These are phyloP conservation scores for Azorinus chamasolen DNA, from an alignment of 2,888 invertebrate genomes.

Conservation along the genomic window DNA sequence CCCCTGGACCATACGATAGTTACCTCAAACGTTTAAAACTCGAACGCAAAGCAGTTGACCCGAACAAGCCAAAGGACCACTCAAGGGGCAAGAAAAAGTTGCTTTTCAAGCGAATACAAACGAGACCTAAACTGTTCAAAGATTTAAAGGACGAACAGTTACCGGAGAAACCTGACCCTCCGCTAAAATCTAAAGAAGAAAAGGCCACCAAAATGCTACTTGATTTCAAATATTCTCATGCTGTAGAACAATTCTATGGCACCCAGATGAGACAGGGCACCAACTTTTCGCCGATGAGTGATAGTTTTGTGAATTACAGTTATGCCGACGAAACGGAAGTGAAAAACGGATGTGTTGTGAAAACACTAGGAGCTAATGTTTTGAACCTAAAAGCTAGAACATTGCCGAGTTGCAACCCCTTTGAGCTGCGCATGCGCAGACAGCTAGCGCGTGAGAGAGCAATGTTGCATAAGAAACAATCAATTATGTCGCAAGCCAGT, in stretches of 20 bases:
- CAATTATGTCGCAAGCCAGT: background rate
- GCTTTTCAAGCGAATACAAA: slow-evolving; percentile 26
- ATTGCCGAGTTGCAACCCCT: slow-evolving; percentile 56
- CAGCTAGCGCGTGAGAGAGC: slow-evolving; percentile 39
- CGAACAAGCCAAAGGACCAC: slow-evolving; percentile 29
- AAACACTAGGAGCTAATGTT: slow-evolving; percentile 44
- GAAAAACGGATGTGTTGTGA: slow-evolving; percentile 52
- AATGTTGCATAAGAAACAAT: slow-evolving; percentile 12
- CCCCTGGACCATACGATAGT: slow-evolving; percentile 23
- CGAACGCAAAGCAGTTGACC: slow-evolving; percentile 8
- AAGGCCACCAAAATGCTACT: slow-evolving; percentile 43
- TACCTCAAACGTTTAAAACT: slow-evolving; percentile 47
- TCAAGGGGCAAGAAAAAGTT: slow-evolving; percentile 23
- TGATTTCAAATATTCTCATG: slow-evolving; percentile 57
- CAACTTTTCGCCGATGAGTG: slow-evolving; percentile 3
- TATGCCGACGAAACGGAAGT: slow-evolving; percentile 32
- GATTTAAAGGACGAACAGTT: slow-evolving; percentile 40
- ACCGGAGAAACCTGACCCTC: slow-evolving; percentile 23
- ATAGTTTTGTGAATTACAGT: background rate
- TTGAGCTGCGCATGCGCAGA: slow-evolving; percentile 48
- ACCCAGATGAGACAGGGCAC: slow-evolving; percentile 19
- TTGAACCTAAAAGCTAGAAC: slow-evolving; percentile 48
- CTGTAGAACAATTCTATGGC: slow-evolving; percentile 52
- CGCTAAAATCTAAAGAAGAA: slow-evolving; percentile 27
- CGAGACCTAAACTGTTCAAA: slow-evolving; percentile 10